Base-by-base conservation (phyloP, 2,113 vertebrate genomes). In the Coptodon rendalli region DNA sequence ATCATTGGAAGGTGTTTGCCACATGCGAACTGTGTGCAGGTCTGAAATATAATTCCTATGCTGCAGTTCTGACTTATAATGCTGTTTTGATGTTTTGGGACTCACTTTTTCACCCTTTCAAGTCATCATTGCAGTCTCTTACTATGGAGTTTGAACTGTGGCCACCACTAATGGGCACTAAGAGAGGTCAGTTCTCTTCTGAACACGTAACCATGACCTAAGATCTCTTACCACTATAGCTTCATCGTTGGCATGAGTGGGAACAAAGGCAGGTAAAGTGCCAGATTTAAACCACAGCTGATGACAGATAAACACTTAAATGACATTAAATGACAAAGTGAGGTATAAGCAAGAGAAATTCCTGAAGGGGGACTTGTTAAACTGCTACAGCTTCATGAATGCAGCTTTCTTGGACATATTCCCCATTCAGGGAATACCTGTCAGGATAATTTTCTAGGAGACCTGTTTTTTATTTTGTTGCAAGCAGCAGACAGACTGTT, bases 361-460 rank as follows among this genome's bases (percentile, higher is more conserved):
- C 82, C 80, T 68, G 48, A 79, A 57, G 8, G 16, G 83, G 24
- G 79, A 87, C 57, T 84, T 78, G 79, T 86, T 86, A 80, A 88
- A 78, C 17, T 73, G 57, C 80, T 73, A 3, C 57, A 38, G 38
- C 79, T 78, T 68, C 84, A 79, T 88, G 79, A 89, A 92, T 87
- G 45, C 81, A 79, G 68, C 79, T 78, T 89, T 79, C 71, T 88
- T 92, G 89, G 91, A 89, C 43, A 78, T 85, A 27, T 45, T 45
- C 52, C 10, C 27, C 80, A 84, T 76, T 71, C n/a, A 27, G 82
- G 90, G 91, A 91, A 87, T 89, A 94, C 85, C 86, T 86, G 89
- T 92, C 88, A 90, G 81, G 66, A 63, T 54, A 16, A 3, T 45
- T 82, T 82, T 88, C 31, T 48, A 6, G 52, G 43, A 53, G 76